phyloP scores from a whole-genome alignment of 1,140 invertebrate genomes.

The Penaeus indicus region DNA sequence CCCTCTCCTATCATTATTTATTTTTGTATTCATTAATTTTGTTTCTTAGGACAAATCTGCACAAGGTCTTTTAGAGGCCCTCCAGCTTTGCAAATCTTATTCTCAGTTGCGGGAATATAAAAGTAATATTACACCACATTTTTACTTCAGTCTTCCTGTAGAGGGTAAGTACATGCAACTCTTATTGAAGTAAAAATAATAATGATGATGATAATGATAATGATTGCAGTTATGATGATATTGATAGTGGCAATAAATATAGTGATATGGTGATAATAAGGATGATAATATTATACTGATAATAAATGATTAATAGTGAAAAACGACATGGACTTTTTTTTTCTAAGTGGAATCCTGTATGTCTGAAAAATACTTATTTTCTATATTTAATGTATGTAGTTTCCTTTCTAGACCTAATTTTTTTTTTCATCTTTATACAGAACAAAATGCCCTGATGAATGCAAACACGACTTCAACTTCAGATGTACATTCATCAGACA shows the following conservation, averaged over 20 bases:
- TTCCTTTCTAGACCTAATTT: too few species aligned
- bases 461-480: slow-evolving; percentile 13
- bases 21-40: not conserved
- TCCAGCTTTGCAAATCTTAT: slow-evolving; percentile 8
- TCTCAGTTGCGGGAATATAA: not conserved
- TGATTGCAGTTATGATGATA: too few species aligned
- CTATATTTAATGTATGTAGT: too few species aligned
- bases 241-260: too few species aligned
- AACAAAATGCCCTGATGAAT: slow-evolving; percentile 39
- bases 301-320: too few species aligned
- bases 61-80: not conserved
- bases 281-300: too few species aligned
- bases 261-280: too few species aligned
- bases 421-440: not conserved
- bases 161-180: not conserved
- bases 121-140: not conserved
- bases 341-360: too few species aligned
- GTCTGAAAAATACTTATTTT: too few species aligned
- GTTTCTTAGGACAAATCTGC: not conserved
- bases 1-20: not conserved
- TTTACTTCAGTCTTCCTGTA: not conserved
- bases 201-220: too few species aligned
- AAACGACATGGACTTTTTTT: too few species aligned
- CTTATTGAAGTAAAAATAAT: not conserved
- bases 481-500: not conserved